Evolutionary conservation across 2,888 invertebrate genomes (phyloP).

Genomic region (Coleophora flavipennella): DNA sequence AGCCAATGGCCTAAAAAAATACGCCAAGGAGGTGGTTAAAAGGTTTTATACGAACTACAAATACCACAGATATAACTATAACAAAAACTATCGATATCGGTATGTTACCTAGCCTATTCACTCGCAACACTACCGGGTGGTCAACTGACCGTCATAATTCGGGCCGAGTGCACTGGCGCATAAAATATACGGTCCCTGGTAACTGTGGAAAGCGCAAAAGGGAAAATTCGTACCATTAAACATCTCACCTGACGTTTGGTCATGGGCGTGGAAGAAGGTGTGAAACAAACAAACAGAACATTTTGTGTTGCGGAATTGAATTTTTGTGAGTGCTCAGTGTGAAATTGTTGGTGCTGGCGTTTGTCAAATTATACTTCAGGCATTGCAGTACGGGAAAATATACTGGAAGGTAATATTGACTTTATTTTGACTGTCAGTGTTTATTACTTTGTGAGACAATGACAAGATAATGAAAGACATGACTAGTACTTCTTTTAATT

Average conservation of each 20-base stretch:
- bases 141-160: conserved; percentile 72
- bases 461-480: too few species aligned
- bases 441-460: too few species aligned
- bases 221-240: conserved; percentile 55
- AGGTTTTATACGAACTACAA: too few species aligned
- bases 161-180: conserved; percentile 54
- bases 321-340: conserved; percentile 1
- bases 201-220: conserved; percentile 47
- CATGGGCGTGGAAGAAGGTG: conserved; percentile 20
- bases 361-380: too few species aligned
- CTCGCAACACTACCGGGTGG: conserved; percentile 39
- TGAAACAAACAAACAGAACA: conserved; percentile 9
- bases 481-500: too few species aligned
- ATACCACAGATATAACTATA: too few species aligned
- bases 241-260: conserved; percentile 49
- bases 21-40: too few species aligned
- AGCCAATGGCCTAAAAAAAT: too few species aligned
- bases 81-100: too few species aligned
- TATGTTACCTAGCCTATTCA: conserved; percentile 24
- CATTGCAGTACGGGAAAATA: too few species aligned
- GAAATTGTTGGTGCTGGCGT: not conserved
- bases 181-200: conserved; percentile 53
- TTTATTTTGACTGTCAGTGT: too few species aligned
- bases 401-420: too few species aligned
- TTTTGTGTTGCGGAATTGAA: conserved; percentile 4